Evolutionary conservation across 2,113 vertebrate species (phyloP).

Genomic region (Anguilla japonica): DNA sequence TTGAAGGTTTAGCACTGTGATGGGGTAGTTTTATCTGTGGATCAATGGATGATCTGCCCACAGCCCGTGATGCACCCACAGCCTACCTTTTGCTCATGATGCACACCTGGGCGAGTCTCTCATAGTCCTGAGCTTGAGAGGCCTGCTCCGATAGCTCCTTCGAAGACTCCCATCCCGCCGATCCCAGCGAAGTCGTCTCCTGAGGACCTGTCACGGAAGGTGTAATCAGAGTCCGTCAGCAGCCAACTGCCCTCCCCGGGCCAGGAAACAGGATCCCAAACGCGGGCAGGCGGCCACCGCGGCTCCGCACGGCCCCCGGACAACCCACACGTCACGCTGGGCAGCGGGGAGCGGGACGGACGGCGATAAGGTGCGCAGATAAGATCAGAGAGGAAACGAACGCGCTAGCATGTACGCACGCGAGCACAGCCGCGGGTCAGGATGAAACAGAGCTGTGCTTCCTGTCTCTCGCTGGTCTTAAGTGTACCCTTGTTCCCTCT

Average conservation of each 20-base stretch:
- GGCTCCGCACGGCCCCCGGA: background rate
- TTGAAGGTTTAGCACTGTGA: background rate
- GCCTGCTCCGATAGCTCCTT: conserved; percentile 75
- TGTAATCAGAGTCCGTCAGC: conserved; percentile 69
- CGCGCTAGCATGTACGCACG: background rate
- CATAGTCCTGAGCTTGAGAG: conserved; percentile 69
- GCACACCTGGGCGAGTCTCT: conserved; percentile 73
- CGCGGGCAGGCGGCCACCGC: conserved; percentile 54
- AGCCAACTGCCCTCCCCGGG: conserved; percentile 50
- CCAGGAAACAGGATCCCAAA: conserved; percentile 65
- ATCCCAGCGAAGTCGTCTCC: conserved; percentile 70
- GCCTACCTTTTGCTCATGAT: conserved; percentile 81
- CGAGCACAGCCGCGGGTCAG: background rate
- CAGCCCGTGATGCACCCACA: background rate
- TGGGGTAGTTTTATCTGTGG: background rate
- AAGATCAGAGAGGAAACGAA: background rate
- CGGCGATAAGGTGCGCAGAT: background rate
- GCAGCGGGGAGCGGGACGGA: background rate
- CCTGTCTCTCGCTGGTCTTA: background rate
- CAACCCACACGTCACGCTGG: background rate
- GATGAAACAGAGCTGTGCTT: background rate
- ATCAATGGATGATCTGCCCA: background rate
- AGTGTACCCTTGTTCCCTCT: background rate
- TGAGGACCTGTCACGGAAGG: conserved; percentile 75
- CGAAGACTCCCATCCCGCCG: conserved; percentile 66